phyloP scores from a whole-genome alignment of 2,113 vertebrate species.

The Trematocara marginatum region DNA sequence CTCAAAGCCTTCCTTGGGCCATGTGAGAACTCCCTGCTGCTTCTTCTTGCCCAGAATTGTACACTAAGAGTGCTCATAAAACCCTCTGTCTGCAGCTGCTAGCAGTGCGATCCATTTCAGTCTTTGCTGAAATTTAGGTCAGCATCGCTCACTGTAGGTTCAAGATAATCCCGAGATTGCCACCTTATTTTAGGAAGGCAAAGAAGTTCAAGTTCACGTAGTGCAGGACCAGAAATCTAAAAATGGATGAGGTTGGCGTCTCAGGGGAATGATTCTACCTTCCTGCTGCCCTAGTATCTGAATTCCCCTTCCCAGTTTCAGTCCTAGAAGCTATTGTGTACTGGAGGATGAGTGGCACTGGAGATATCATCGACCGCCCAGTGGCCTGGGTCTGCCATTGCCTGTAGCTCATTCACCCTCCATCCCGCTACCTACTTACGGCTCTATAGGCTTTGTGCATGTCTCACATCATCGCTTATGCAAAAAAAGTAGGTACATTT shows the following conservation, averaged over 20 bases:
- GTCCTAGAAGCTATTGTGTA: conserved; percentile 2
- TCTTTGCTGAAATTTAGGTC: conserved; percentile 60
- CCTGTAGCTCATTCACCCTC: conserved; percentile 42
- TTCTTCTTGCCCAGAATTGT: not conserved
- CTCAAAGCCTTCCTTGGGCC: not conserved
- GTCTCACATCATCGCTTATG: conserved; percentile 44
- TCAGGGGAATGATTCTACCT: conserved; percentile 29
- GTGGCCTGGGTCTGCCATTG: conserved; percentile 22
- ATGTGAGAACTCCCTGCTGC: not conserved
- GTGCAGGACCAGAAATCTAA: conserved; percentile 64
- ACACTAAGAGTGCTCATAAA: not conserved
- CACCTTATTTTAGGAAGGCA: conserved; percentile 74
- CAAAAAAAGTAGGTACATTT: conserved; percentile 1
- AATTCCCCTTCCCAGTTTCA: not conserved
- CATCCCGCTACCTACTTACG: conserved; percentile 38
- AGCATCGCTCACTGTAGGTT: conserved; percentile 56
- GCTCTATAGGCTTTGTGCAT: conserved; percentile 69
- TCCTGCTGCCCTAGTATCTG: conserved; percentile 45
- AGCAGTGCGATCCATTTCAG: conserved; percentile 20
- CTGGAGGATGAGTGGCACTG: conserved; percentile 68
- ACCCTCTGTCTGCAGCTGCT: conserved; percentile 16
- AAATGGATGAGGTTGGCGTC: conserved; percentile 65
- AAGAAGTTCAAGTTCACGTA: conserved; percentile 72
- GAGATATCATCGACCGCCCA: conserved; percentile 55
- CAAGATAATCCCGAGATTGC: conserved; percentile 74